These are phyloP conservation scores for Bradypodion ventrale DNA, from an alignment of 2,797 vertebrate genomes.

Conservation along the genomic window DNA sequence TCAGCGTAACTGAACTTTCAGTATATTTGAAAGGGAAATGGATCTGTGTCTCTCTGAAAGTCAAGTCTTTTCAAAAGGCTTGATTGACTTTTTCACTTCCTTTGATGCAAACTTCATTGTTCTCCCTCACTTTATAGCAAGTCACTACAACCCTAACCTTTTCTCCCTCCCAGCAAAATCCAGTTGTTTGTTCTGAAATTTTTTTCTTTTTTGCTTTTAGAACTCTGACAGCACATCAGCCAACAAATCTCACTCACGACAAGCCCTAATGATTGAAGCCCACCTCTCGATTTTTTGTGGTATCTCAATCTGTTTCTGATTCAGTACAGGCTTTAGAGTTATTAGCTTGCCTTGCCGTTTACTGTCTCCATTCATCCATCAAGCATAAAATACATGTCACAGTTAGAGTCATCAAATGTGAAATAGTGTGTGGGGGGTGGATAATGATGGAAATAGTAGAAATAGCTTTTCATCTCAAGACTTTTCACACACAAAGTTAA, in stretches of 20 bases:
- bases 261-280: conserved; percentile 81
- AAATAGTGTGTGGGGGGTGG: background rate
- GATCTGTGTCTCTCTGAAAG: conserved; percentile 34
- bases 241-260: conserved; percentile 80
- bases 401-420: conserved; percentile 61
- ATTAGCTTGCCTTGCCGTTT: conserved; percentile 77
- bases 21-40: conserved; percentile 45
- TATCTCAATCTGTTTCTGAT: conserved; percentile 79
- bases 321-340: conserved; percentile 79
- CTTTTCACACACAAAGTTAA: conserved; percentile 9
- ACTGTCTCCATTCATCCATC: conserved; percentile 81
- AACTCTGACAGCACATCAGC: conserved; percentile 77
- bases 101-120: conserved; percentile 70
- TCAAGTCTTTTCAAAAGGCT: conserved; percentile 71
- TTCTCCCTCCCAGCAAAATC: conserved; percentile 74
- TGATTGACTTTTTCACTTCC: conserved; percentile 73
- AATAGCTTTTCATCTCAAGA: conserved; percentile 44
- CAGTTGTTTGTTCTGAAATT: conserved; percentile 75
- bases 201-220: conserved; percentile 58
- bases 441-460: conserved; percentile 33
- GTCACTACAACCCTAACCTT: conserved; percentile 75
- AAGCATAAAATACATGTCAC: conserved; percentile 73
- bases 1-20: conserved; percentile 11
- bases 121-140: conserved; percentile 74
- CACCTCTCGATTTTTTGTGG: conserved; percentile 79